Percentiles rank a stretch among this genome's conserved stretches.
Evolutionary conservation across 2,797 vertebrate species (phyloP).

Genomic region (Psittacula echo): DNA sequence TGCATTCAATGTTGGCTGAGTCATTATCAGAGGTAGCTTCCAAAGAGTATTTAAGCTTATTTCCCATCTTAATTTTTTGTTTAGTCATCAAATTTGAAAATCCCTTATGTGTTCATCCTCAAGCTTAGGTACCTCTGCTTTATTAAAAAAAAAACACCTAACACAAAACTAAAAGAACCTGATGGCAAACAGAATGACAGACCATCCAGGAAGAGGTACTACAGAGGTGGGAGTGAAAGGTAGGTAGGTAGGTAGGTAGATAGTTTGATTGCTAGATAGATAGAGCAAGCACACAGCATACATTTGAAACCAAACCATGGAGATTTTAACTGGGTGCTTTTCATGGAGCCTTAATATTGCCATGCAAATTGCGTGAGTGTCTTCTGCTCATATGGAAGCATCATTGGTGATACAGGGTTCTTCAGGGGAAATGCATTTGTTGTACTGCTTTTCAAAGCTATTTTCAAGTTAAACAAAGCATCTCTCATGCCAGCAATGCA

Average conservation of each 20-base stretch:
- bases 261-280: not conserved
- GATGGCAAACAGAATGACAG: not conserved
- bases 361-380: accelerated
- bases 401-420: not conserved
- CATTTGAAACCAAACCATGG: not conserved
- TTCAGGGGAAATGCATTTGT: not conserved
- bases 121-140: not conserved
- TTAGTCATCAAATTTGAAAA: not conserved
- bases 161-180: not conserved
- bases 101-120: not conserved
- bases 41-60: not conserved
- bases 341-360: not conserved
- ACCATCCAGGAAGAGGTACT: not conserved
- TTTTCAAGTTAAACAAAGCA: slow-evolving; percentile 46
- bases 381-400: not conserved
- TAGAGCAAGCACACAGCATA: not conserved
- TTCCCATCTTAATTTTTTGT: not conserved
- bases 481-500: not conserved
- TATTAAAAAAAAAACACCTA: not conserved
- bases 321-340: not conserved
- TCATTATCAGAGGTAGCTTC: not conserved
- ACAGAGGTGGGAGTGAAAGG: not conserved
- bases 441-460: not conserved
- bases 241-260: not conserved
- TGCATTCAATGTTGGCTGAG: not conserved